Evolutionary conservation across 37 sponge, comb jelly and placozoan genomes (phyloP).

Genomic region (Ianthella basta): DNA sequence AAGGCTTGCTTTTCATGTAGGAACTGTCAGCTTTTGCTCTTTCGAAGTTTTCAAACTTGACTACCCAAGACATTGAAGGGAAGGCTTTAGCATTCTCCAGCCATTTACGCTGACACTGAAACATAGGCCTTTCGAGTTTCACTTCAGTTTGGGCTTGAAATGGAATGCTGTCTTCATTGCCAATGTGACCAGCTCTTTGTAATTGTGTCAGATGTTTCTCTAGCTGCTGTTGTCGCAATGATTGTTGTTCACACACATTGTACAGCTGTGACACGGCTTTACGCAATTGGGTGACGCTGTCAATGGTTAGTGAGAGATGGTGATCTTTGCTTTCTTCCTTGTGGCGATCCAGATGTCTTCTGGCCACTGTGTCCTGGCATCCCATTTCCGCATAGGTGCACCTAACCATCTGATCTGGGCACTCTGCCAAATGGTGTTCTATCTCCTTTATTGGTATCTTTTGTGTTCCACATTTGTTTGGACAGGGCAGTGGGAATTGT

Average conservation of each 20-base stretch:
- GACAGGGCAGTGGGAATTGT: background rate
- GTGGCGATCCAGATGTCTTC: background rate
- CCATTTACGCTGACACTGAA: background rate
- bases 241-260: no score
- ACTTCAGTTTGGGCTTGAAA: no score
- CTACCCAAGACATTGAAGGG: background rate
- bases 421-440: conserved; percentile 12
- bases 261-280: no score
- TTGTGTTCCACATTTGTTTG: background rate
- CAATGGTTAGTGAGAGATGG: background rate
- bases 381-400: conserved; percentile 1
- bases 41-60: conserved; percentile 10
- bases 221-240: no score
- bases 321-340: background rate
- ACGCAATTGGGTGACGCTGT: background rate
- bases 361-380: background rate
- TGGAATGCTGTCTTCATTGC: no score
- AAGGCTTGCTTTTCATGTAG: background rate
- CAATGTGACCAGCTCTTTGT: no score
- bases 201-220: no score
- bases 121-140: no score
- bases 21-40: background rate
- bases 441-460: background rate
- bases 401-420: background rate
- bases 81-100: background rate